Percentiles rank a stretch among this genome's conserved stretches.
These are phyloP conservation scores for Ophonus ardosiacus DNA, from an alignment of 2,888 invertebrate species.

Conservation along the genomic window DNA sequence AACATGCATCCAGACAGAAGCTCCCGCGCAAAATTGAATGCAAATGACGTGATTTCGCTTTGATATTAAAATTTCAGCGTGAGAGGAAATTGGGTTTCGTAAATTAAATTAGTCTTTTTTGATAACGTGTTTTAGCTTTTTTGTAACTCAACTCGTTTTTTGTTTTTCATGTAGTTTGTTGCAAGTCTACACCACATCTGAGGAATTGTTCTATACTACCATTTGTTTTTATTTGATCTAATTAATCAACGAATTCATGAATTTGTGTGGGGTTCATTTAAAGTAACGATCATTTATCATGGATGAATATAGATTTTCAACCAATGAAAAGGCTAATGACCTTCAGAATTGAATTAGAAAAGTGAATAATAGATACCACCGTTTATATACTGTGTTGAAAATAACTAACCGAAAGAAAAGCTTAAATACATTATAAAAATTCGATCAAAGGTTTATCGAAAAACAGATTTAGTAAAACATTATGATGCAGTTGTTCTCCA, in stretches of 20 bases:
- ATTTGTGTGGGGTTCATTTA: constrained; percentile 1
- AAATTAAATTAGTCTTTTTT: constrained; percentile 52
- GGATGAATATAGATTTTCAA: constrained; percentile 26
- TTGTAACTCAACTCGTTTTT: constrained; percentile 38
- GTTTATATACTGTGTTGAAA: background rate
- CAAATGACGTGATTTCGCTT: constrained; percentile 55
- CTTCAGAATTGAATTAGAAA: constrained; percentile 23
- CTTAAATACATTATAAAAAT: too few relatives aligned
- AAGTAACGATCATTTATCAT: constrained; percentile 8
- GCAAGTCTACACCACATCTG: background rate
- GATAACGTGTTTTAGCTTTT: constrained; percentile 47
- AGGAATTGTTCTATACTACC: background rate
- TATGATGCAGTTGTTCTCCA: too few relatives aligned
- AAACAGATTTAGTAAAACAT: too few relatives aligned
- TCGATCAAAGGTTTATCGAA: too few relatives aligned
- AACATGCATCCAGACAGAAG: constrained; percentile 34
- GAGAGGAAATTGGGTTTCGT: constrained; percentile 55
- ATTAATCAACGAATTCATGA: background rate
- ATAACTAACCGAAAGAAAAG: background rate
- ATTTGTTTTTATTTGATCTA: constrained; percentile 13
- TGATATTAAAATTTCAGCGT: constrained; percentile 57
- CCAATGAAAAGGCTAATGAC: background rate
- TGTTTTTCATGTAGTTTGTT: constrained; percentile 33
- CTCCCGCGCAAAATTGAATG: constrained; percentile 54
- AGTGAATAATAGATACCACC: background rate